Evolutionary conservation across 2,113 vertebrate genomes (phyloP).

Genomic region (Dipodomys stephensi): DNA sequence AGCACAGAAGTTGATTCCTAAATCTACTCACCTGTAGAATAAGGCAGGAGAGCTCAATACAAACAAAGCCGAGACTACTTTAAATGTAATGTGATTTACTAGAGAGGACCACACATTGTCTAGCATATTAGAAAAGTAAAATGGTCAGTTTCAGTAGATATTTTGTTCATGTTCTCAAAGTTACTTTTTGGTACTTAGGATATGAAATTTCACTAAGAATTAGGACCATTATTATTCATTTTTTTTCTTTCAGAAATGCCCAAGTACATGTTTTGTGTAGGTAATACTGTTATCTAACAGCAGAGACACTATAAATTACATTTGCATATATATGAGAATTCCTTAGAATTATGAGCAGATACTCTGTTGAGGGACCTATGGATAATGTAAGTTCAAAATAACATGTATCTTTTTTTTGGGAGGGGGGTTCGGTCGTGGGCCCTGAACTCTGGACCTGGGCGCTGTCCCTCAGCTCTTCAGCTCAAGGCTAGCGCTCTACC

Average conservation of each 20-base stretch:
- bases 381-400: background rate
- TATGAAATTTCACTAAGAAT: background rate
- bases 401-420: background rate
- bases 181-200: background rate
- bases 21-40: background rate
- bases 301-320: background rate
- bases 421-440: too few relatives aligned
- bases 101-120: background rate
- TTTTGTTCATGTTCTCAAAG: background rate
- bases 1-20: background rate
- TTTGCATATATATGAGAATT: background rate
- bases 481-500: too few relatives aligned
- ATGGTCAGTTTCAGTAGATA: background rate
- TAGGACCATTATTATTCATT: background rate
- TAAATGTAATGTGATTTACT: background rate
- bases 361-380: background rate
- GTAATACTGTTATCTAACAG: background rate
- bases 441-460: too few relatives aligned
- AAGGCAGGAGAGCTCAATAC: background rate
- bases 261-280: background rate
- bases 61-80: background rate
- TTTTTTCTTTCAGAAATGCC: background rate
- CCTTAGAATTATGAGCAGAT: background rate
- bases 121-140: conserved; percentile 1
- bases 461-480: too few relatives aligned